A percentile compares a stretch with the other conserved stretches of the same genome.
Evolutionary conservation across 2,113 vertebrate genomes (phyloP).

Genomic region (Hepsetus odoe): DNA sequence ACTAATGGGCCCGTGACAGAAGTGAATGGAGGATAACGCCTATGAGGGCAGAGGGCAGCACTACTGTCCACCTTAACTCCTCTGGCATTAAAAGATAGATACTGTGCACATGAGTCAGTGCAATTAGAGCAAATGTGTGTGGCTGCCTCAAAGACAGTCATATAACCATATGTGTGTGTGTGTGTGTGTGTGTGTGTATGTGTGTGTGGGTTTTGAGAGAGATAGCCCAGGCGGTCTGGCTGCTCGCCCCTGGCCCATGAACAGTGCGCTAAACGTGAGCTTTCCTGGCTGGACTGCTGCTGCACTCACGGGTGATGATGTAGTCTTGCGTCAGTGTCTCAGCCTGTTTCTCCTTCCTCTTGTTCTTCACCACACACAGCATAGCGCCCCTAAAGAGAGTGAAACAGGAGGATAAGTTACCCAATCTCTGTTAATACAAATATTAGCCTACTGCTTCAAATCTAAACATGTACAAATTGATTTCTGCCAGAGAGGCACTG

Average conservation of each 20-base stretch:
- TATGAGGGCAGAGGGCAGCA: slow-evolving; percentile 12
- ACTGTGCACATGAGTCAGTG: background rate
- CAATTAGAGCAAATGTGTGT: background rate
- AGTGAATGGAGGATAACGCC: slow-evolving; percentile 24
- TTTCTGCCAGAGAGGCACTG: background rate
- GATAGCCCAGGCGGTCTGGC: background rate
- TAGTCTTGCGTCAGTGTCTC: slow-evolving; percentile 96
- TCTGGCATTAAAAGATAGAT: slow-evolving; percentile 10
- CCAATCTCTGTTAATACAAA: background rate
- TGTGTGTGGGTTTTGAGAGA: background rate
- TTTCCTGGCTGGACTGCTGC: background rate
- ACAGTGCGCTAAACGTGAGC: background rate
- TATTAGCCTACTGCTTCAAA: background rate
- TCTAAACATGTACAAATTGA: background rate
- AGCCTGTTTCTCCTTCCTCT: slow-evolving; percentile 88
- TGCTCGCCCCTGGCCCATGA: background rate
- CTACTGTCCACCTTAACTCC: background rate
- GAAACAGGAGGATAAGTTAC: background rate
- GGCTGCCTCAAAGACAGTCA: background rate
- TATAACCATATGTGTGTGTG: background rate
- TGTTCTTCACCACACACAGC: slow-evolving; percentile 95
- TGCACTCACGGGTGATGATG: slow-evolving; percentile 94
- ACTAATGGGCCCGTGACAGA: slow-evolving; percentile 62
- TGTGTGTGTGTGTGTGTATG: background rate
- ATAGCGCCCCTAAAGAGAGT: slow-evolving; percentile 85